Evolutionary conservation across 2,113 vertebrate species (phyloP).

Genomic region (Podarcis raffonei): DNA sequence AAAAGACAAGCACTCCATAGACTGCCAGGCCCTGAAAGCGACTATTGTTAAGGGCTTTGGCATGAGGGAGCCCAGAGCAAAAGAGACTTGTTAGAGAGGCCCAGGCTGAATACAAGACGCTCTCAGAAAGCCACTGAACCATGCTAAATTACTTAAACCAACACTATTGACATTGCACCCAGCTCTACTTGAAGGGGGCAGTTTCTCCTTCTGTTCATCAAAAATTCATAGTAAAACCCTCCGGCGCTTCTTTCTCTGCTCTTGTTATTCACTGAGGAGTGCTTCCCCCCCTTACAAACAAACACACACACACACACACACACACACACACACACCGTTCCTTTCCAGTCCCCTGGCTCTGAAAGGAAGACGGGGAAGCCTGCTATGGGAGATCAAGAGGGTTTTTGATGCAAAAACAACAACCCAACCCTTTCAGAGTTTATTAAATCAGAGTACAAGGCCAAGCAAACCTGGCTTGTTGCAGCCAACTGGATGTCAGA

Average conservation of each 20-base stretch:
- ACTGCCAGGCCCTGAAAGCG: constrained; percentile 68
- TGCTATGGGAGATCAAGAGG: constrained; percentile 72
- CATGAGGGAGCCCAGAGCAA: constrained; percentile 65
- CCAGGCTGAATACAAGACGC: constrained; percentile 68
- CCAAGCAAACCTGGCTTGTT: constrained; percentile 39
- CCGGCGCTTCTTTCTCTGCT: constrained; percentile 63
- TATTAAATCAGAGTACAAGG: constrained; percentile 62
- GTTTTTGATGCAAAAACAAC: constrained; percentile 53
- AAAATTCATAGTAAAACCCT: constrained; percentile 77
- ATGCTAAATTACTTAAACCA: constrained; percentile 77
- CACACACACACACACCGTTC: background rate
- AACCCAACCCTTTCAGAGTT: constrained; percentile 36
- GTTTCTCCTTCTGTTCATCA: constrained; percentile 69
- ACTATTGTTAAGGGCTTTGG: constrained; percentile 70
- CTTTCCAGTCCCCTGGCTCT: constrained; percentile 66
- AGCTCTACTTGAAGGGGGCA: constrained; percentile 69
- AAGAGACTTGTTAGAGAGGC: constrained; percentile 75
- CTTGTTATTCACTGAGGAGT: constrained; percentile 58
- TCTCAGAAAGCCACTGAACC: constrained; percentile 76
- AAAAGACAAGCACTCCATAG: constrained; percentile 48
- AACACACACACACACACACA: background rate
- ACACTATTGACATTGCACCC: constrained; percentile 72
- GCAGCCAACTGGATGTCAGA: background rate
- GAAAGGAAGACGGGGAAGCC: constrained; percentile 70
- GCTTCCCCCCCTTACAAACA: background rate